These are phyloP conservation scores for Invenusta paracnida DNA, from an alignment of 2,888 invertebrate species.

Conservation along the genomic window DNA sequence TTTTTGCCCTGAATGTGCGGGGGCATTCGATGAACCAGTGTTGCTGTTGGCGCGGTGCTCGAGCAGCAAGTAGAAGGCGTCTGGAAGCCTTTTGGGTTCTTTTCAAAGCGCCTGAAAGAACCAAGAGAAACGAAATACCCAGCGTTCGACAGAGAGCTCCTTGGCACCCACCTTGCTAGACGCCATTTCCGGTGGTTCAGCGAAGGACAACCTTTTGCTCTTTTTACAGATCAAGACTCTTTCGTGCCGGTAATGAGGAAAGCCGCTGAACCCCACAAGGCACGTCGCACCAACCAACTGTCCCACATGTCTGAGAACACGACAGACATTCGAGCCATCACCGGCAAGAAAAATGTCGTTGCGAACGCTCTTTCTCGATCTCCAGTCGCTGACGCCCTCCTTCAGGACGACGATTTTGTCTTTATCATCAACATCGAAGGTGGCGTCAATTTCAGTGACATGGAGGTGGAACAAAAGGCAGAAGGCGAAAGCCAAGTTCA, in stretches of 20 bases:
- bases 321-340: not conserved
- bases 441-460: not conserved
- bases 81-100: not conserved
- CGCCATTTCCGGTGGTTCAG: not conserved
- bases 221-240: not conserved
- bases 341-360: not conserved
- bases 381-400: not conserved
- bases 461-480: not conserved
- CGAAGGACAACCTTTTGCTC: not conserved
- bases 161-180: not conserved
- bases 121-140: constrained; percentile 2
- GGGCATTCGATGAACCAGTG: too few relatives aligned
- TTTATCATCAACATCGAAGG: not conserved
- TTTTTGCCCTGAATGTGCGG: too few relatives aligned
- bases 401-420: not conserved
- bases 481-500: not conserved
- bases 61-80: not conserved
- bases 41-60: not conserved
- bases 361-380: not conserved
- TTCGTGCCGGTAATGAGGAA: not conserved
- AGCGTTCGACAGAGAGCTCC: not conserved
- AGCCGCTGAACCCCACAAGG: not conserved
- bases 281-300: not conserved
- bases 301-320: not conserved
- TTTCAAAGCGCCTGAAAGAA: not conserved